Base-by-base conservation (phyloP, 1,140 invertebrate species). In the Matsumurasca onukii region DNA sequence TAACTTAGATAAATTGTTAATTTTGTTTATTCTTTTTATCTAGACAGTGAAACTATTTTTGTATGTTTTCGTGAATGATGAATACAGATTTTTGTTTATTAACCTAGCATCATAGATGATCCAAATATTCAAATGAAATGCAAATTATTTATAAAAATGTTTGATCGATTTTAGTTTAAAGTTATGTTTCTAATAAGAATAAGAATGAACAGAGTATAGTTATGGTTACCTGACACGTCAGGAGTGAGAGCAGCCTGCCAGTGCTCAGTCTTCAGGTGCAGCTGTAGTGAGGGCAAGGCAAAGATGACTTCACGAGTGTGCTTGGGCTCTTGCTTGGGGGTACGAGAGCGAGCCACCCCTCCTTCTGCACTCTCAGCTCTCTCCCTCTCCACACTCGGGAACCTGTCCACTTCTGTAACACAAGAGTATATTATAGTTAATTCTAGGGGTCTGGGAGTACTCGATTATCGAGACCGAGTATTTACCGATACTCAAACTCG, bases 281-380 rank as follows among this genome's bases (percentile, higher is more conserved):
- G 82, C 81, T 97, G 94, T 73, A 98, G 82, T 22, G 92, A 91
- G 0, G 97, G 97, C 69, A 98, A 80, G 3, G 94, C 93, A 83
- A 98, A 98, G 76, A 98, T 97, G 2, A 97, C 92, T 83, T 98
- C 97, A 31, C 93, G 86, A 62, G 91, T 93, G 77, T 98, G 95
- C 75, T 92, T 92, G 52, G 90, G 91, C 74, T 94, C 91, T 87
- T 39, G 87, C 77, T 92, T 89, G 68, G 82, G 81, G 31, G 84
- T 68, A 31, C 73, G 62, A 71, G 76, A 72, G 70, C 78, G 59
- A 73, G 77, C 71, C 69, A 72, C 70, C 2, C 64, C 77, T 31
- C 49, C 20, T 49, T 70, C 67, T 22, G 52, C 17, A 77, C 73
- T 49, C 69, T 89, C 86, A 31, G 76, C 76, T 76, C 82, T 78